Evolutionary conservation across 1,140 invertebrate genomes (phyloP).

Genomic region (Drosophila kanapiae): DNA sequence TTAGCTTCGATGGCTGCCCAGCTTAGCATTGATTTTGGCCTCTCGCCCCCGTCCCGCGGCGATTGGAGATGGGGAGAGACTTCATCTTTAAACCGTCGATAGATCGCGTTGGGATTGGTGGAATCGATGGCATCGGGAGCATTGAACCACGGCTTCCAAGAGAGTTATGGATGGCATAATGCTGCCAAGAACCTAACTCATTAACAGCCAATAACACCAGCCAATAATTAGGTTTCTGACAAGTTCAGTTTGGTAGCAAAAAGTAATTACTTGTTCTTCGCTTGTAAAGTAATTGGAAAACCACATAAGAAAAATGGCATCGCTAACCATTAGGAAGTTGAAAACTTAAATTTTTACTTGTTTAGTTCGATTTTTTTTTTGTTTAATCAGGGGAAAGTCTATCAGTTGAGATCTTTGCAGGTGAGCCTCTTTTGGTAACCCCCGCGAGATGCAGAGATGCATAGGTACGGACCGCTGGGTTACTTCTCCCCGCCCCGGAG

Average conservation of each 20-base stretch:
- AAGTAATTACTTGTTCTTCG: not conserved
- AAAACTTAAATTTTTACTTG: too few species aligned
- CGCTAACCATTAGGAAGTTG: too few species aligned
- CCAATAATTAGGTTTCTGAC: not conserved
- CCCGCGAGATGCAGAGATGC: not conserved
- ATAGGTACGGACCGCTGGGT: not conserved
- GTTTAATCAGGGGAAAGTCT: not conserved
- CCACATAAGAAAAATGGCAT: too few species aligned
- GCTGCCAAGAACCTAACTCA: not conserved
- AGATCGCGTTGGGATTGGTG: conserved; percentile 38
- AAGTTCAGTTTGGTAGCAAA: not conserved
- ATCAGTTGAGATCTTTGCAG: not conserved
- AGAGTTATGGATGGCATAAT: not conserved
- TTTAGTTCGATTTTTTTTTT: too few species aligned
- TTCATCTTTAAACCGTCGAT: conserved; percentile 57
- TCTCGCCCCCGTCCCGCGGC: conserved; percentile 3
- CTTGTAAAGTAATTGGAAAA: too few species aligned
- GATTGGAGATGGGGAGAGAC: conserved; percentile 18
- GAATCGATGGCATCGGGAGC: conserved; percentile 26
- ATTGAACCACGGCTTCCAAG: conserved; percentile 17
- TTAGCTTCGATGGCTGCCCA: conserved; percentile 68
- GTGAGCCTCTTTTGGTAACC: not conserved
- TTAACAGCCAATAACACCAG: not conserved
- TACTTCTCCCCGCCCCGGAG: not conserved
- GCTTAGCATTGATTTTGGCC: conserved; percentile 45